phyloP scores from a whole-genome alignment of 2,888 invertebrate genomes.

The Athalia circularis region DNA sequence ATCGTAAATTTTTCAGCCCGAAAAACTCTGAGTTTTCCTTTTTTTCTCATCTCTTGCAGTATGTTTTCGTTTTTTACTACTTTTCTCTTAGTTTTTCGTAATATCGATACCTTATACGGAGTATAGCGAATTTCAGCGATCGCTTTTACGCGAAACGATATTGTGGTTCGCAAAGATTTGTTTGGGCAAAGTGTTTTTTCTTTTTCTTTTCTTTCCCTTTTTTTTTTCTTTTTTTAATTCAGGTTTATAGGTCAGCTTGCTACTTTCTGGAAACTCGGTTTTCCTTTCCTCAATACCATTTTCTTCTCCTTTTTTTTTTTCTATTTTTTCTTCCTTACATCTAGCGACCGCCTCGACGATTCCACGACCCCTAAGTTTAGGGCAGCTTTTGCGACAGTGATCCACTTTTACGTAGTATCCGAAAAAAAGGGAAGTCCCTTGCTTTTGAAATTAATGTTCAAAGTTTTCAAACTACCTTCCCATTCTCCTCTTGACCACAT shows the following conservation, averaged over 20 bases:
- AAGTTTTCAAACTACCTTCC: constrained; percentile 15
- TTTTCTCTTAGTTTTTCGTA: too few relatives aligned
- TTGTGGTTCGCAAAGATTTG: too few relatives aligned
- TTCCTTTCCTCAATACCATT: constrained; percentile 6
- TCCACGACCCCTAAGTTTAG: neutral
- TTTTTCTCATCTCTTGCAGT: too few relatives aligned
- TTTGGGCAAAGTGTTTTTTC: too few relatives aligned
- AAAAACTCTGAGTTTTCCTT: too few relatives aligned
- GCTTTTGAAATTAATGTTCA: constrained; percentile 32
- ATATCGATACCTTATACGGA: too few relatives aligned
- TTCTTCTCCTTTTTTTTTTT: neutral
- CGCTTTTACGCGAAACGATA: too few relatives aligned
- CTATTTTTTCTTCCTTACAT: neutral
- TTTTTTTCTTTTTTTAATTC: too few relatives aligned
- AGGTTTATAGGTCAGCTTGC: constrained; percentile 12
- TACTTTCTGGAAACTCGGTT: constrained; percentile 12
- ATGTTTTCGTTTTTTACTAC: too few relatives aligned
- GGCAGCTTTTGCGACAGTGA: neutral
- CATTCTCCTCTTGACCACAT: neutral
- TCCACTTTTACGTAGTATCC: constrained; percentile 20
- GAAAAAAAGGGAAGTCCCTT: constrained; percentile 22
- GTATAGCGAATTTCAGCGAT: too few relatives aligned
- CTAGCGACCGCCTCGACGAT: neutral
- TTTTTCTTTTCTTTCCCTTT: too few relatives aligned
- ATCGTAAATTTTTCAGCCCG: too few relatives aligned